phyloP scores from a whole-genome alignment of 2,797 vertebrate genomes.

The Helarctos malayanus region DNA sequence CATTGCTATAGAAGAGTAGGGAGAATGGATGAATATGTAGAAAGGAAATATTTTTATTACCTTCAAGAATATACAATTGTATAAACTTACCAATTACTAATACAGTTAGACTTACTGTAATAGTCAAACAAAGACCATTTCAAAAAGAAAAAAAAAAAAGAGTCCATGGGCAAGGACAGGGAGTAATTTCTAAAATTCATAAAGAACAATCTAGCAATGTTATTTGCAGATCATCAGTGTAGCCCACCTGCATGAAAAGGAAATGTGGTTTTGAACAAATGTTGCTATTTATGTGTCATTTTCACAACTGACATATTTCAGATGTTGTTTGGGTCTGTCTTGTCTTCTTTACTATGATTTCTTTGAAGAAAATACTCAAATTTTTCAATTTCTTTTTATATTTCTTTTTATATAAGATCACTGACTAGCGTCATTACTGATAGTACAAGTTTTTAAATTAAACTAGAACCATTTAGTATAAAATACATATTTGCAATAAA shows the following conservation, averaged over 20 bases:
- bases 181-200: conserved; percentile 68
- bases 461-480: conserved; percentile 7
- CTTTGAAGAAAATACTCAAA: background rate
- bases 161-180: background rate
- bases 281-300: background rate
- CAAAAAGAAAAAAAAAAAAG: background rate
- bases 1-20: background rate
- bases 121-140: conserved; percentile 47
- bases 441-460: conserved; percentile 34
- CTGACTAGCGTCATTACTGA: background rate
- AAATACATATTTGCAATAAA: conserved; percentile 30
- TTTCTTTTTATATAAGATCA: background rate
- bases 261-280: conserved; percentile 36
- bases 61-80: background rate
- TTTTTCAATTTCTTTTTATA: conserved; percentile 23
- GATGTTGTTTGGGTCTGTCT: background rate
- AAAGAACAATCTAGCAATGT: conserved; percentile 62
- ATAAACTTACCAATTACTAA: conserved; percentile 60
- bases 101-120: background rate
- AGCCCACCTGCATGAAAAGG: background rate
- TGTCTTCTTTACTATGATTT: background rate
- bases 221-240: background rate
- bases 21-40: conserved; percentile 6
- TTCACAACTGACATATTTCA: background rate
- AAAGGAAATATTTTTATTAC: conserved; percentile 33